Evolutionary conservation across 2,888 invertebrate genomes (phyloP), one percentile per base, ranked within the genome.

Genomic region (Eretmocerus hayati): DNA sequence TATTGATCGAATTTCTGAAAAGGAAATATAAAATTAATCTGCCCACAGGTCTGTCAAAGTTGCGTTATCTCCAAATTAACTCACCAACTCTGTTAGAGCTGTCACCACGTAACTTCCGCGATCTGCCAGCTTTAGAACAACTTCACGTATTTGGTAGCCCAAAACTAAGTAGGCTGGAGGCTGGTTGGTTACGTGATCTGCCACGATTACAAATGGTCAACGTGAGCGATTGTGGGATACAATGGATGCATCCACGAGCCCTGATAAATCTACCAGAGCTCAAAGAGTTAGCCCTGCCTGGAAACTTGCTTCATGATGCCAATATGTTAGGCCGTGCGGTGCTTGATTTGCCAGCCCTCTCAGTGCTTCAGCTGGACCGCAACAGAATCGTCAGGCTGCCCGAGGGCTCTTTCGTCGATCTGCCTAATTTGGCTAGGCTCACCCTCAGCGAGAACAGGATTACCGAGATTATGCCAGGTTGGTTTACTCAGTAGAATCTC

Each of bases 351-450:
- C 82, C 84, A n/a, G 78, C 79, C 49, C 68, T 91, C 23, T 80
- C 85, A 42, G 77, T 79, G 21, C 68, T 91, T 26, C 79, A 83
- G 50, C 70, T 91, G 13, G 86, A 86, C 62, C 71, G 79, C 46
- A 91, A 91, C 64, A 72, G 76, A 22, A 83, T 90, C 43, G 81
- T 80, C 50, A 78, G 81, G 55, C 72, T 91, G 30, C 77, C 76
- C 30, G 89, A 89, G 72, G 88, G 84, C 0, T 81, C 87, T 1
- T 89, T 90, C 70, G 85, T 87, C 2, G 87, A 89, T 64, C 75
- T 88, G 52, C 81, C 85, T 0, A 77, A 81, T 62, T 68, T 90
- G 11, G 80, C 81, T 52, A 81, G 80, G 54, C 63, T 90, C 39
- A 78, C 80, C 49, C 65, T 89, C 36, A 81, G 87, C 8, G 79